A percentile compares a stretch with the other conserved stretches of the same genome.
Evolutionary conservation across 2,888 invertebrate genomes (phyloP).

Genomic region (Xanthorhoe spadicearia): DNA sequence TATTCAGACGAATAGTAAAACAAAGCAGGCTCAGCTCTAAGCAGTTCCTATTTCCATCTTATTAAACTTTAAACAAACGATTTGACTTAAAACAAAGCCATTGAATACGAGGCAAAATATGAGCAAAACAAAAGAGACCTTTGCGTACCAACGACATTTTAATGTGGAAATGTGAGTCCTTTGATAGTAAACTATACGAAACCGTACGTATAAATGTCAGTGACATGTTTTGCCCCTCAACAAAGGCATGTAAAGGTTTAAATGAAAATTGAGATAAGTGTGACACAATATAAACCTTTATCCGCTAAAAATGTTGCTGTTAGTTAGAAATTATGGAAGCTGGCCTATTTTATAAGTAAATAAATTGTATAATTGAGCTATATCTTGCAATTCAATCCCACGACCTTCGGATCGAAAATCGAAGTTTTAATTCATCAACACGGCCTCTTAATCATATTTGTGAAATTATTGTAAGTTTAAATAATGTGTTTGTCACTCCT

Average conservation of each 20-base stretch:
- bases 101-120: constrained; percentile 24
- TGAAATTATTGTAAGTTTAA: too few relatives aligned
- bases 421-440: too few relatives aligned
- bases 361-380: too few relatives aligned
- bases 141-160: constrained; percentile 56
- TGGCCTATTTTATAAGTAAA: too few relatives aligned
- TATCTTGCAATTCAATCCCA: too few relatives aligned
- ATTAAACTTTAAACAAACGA: constrained; percentile 6
- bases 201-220: constrained; percentile 74
- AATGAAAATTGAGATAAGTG: background rate
- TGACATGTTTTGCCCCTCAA: constrained; percentile 51
- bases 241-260: constrained; percentile 15
- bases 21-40: background rate
- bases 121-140: constrained; percentile 32
- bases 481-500: too few relatives aligned
- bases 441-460: too few relatives aligned
- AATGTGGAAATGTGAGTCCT: constrained; percentile 62
- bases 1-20: background rate
- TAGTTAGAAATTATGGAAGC: too few relatives aligned
- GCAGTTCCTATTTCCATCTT: constrained; percentile 2
- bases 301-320: background rate
- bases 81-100: constrained; percentile 23
- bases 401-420: too few relatives aligned
- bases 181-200: constrained; percentile 71
- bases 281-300: background rate